Percentiles rank a stretch among this genome's conserved stretches.
Evolutionary conservation across 2,113 vertebrate genomes (phyloP).

Genomic region (Edolisoma coerulescens): DNA sequence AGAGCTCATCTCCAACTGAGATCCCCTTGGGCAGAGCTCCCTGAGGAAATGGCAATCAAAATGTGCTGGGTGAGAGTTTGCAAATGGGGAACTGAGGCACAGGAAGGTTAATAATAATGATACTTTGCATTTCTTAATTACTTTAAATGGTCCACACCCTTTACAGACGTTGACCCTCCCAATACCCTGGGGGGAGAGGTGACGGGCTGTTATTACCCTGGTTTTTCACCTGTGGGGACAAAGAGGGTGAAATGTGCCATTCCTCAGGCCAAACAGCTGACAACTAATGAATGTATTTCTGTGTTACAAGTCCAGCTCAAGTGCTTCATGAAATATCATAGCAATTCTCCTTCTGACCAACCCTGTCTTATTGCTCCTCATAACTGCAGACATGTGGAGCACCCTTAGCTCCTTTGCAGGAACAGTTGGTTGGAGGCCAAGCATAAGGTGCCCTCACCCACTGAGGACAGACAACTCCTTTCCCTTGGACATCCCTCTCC

Average conservation of each 20-base stretch:
- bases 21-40: background rate
- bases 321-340: rapidly evolving
- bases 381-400: background rate
- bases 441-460: background rate
- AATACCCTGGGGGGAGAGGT: background rate
- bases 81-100: conserved; percentile 32
- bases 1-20: background rate
- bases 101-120: conserved; percentile 48
- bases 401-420: background rate
- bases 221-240: background rate
- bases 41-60: background rate
- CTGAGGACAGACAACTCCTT: rapidly evolving
- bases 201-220: background rate
- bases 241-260: background rate
- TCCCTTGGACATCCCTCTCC: background rate
- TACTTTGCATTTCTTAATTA: conserved; percentile 34
- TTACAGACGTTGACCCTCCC: background rate
- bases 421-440: background rate
- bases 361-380: background rate
- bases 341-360: background rate
- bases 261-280: background rate
- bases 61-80: background rate
- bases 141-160: conserved; percentile 25
- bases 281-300: background rate
- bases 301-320: background rate